Percentiles rank a stretch among this genome's conserved stretches.
Conservation (phyloP, 2,797 vertebrate species). For the Rhabdomys pumilio region DNA sequence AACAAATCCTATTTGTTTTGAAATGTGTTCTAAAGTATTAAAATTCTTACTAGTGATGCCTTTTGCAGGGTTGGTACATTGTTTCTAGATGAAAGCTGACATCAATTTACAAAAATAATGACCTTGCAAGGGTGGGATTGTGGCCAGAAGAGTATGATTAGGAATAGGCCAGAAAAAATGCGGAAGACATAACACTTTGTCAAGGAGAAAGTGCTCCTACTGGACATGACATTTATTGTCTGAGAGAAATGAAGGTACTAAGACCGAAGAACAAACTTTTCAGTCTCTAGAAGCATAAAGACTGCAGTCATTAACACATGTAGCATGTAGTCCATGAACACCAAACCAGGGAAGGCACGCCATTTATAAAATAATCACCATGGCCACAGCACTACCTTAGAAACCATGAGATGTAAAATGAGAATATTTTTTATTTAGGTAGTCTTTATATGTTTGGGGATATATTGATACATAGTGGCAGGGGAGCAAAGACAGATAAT, state of each 20-base stretch:
- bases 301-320: not conserved
- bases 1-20: not conserved
- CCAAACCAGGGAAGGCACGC: not conserved
- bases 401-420: not conserved
- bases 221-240: not conserved
- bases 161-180: not conserved
- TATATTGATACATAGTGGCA: not conserved
- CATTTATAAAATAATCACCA: not conserved
- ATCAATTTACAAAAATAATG: conserved; percentile 18
- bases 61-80: not conserved
- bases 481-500: not conserved
- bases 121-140: not conserved
- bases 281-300: not conserved
- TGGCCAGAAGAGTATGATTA: not conserved
- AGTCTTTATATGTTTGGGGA: not conserved
- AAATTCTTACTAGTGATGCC: not conserved
- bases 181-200: not conserved
- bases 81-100: not conserved
- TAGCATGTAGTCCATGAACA: not conserved
- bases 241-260: not conserved
- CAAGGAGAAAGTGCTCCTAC: not conserved
- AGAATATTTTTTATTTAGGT: not conserved
- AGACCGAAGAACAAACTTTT: not conserved
- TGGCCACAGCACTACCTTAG: not conserved
- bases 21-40: not conserved